Evolutionary conservation across 2,797 vertebrate genomes (phyloP), one percentile per base, ranked within the genome.

Genomic region (Leptoclinus maculatus): DNA sequence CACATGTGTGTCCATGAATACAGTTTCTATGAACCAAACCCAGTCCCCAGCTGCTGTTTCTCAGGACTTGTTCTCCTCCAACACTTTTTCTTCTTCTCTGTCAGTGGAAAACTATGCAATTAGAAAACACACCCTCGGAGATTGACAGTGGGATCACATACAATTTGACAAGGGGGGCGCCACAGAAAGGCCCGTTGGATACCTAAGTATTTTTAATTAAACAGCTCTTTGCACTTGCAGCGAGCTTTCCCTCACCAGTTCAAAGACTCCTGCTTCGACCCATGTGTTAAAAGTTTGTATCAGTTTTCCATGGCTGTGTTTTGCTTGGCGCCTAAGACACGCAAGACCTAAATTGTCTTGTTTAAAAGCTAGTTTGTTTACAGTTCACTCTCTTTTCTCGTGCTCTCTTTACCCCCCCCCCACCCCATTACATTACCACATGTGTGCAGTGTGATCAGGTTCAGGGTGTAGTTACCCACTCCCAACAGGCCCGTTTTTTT

Each of bases 341-440:
- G 84, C 91, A 90, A 90, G 72, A n/a, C 69, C 92, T 72, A 95
- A 95, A 95, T 95, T 95, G 93, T 96, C 95, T 95, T 94, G 93
- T 96, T 95, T 95, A 95, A 96, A 96, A 95, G 90, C 87, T 79
- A 88, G 92, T 93, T 95, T 96, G 95, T 96, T 96, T 96, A 95
- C 94, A 93, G 90, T 95, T 93, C 92, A 62, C 86, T 87, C 84
- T 85, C 60, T 72, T 72, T 78, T 86, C 77, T 85, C 41, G 7
- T 74, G 75, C 83, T 80, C 74, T 73, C 80, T 70, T 76, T 66
- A 71, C 69, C 76, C 57, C 49, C 62, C 16, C 64, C 1, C 23
- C 16, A 60, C 1, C 23, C 71, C 66, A 65, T 84, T 81, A 66
- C 72, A 79, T 78, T 86, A 76, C 89, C 94, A 95, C 87, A 93